Evolutionary conservation across 2,797 vertebrate genomes (phyloP), one percentile per base, ranked within the genome.

Genomic region (Enteromius radiatus): DNA sequence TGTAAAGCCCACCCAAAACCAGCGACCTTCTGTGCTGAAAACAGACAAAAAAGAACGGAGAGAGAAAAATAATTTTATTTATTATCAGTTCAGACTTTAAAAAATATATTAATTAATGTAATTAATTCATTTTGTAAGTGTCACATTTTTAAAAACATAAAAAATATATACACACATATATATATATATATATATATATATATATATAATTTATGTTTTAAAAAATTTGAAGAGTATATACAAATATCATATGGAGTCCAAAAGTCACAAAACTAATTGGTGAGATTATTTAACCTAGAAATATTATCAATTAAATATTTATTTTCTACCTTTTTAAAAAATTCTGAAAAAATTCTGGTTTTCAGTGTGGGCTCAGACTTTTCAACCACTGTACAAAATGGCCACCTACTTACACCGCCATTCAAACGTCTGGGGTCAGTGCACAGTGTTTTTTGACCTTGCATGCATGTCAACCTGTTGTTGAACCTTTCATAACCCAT

Each of bases 1-100:
- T 90, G 96, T 98, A 86, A 99, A 95, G 86, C 98, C 97, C 87
- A 98, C 95, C 98, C 98, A 99, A 92, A 99, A 98, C 93, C 96
- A 96, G 76, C 96, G 96, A 77, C 94, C 94, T 91, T 97, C 96
- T 94, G 92, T 92, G 91, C 95, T 96, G 87, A 94, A 28, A 5
- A 79, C 31, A 78, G 52, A 54, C 17, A 47, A 11, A 61, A 15
- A 74, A n/a, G 67, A 14, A 47, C 31, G 31, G 21, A 67, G 61
- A 68, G n/a, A 56, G 23, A 68, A 49, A 80, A 76, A 73, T n/a
- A 23, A 59, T 31, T 31, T 5, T 14, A 41, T 56, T 7, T 38
- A 59, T 7, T 38, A 59, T 56, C 54, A 59, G 17, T 69, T 69
- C 2, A 38, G 65, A 76, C 12, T 19, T 26, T 31, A 9, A 3